phyloP scores from a whole-genome alignment of 2,888 invertebrate genomes.

The Amphimallon solstitiale region DNA sequence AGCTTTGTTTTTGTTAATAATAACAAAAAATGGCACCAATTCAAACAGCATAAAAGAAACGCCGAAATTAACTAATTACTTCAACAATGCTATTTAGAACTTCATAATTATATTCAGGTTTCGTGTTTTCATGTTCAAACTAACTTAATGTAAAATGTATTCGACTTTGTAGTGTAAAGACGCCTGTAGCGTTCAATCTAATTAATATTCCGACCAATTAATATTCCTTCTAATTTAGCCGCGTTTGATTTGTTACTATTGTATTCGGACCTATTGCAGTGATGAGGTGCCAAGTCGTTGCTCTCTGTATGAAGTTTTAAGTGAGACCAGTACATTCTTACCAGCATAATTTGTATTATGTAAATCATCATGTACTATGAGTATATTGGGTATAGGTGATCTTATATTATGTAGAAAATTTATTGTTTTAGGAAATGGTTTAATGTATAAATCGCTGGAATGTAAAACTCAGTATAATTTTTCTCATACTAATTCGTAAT shows the following conservation, averaged over 20 bases:
- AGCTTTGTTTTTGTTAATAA: slow-evolving; percentile 13
- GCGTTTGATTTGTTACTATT: slow-evolving; percentile 50
- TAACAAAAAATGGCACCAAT: not conserved
- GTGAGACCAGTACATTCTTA: too few species aligned
- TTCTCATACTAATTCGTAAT: too few species aligned
- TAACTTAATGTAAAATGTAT: slow-evolving; percentile 14
- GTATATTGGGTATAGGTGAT: too few species aligned
- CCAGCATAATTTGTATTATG: too few species aligned
- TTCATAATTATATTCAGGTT: slow-evolving; percentile 13
- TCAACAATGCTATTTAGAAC: slow-evolving; percentile 27
- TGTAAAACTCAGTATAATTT: too few species aligned
- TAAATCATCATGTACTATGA: too few species aligned
- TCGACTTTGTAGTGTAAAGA: slow-evolving; percentile 40
- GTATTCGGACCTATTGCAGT: slow-evolving; percentile 30
- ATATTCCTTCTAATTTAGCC: slow-evolving; percentile 50
- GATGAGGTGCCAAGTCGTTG: not conserved
- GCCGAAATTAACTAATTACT: slow-evolving; percentile 31
- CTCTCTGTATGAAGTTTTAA: too few species aligned
- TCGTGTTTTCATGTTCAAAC: not conserved
- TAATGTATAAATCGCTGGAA: too few species aligned
- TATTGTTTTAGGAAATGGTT: too few species aligned
- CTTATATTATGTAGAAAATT: too few species aligned
- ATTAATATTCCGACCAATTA: slow-evolving; percentile 52
- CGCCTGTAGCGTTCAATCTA: slow-evolving; percentile 48
- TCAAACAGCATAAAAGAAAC: not conserved